Evolutionary conservation across 2,113 vertebrate genomes (phyloP).

Genomic region (Pseudolaguvia tuberculata): DNA sequence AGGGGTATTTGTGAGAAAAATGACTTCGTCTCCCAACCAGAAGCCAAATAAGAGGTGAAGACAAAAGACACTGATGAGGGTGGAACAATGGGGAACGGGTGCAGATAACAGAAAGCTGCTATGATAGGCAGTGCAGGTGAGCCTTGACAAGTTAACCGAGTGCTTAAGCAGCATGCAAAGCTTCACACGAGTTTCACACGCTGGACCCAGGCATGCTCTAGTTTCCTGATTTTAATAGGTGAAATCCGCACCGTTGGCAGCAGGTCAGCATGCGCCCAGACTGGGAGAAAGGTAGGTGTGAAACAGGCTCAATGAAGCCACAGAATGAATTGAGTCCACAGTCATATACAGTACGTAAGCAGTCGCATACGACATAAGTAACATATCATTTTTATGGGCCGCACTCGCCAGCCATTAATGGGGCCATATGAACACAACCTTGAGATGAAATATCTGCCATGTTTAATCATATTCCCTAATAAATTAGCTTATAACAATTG

Average conservation of each 20-base stretch:
- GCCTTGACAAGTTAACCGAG: slow-evolving; percentile 32
- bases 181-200: not conserved
- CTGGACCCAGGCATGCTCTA: slow-evolving; percentile 33
- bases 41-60: slow-evolving; percentile 71
- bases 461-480: slow-evolving; percentile 59
- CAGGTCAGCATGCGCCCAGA: not conserved
- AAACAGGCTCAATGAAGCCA: slow-evolving; percentile 37
- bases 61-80: slow-evolving; percentile 73
- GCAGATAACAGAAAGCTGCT: slow-evolving; percentile 65
- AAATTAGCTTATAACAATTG: slow-evolving; percentile 60
- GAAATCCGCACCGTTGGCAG: slow-evolving; percentile 51
- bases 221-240: slow-evolving; percentile 60
- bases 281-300: slow-evolving; percentile 23
- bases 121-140: slow-evolving; percentile 52
- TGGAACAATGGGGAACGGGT: slow-evolving; percentile 65
- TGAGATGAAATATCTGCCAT: slow-evolving; percentile 54
- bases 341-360: slow-evolving; percentile 48
- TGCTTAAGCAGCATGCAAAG: not conserved
- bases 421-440: slow-evolving; percentile 64
- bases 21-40: slow-evolving; percentile 68
- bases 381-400: slow-evolving; percentile 59
- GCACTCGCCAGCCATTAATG: slow-evolving; percentile 54
- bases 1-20: slow-evolving; percentile 65
- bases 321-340: slow-evolving; percentile 50
- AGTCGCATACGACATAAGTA: slow-evolving; percentile 54